Conservation (phyloP, 2,113 vertebrate genomes). For the Trochalopteron elliotii region DNA sequence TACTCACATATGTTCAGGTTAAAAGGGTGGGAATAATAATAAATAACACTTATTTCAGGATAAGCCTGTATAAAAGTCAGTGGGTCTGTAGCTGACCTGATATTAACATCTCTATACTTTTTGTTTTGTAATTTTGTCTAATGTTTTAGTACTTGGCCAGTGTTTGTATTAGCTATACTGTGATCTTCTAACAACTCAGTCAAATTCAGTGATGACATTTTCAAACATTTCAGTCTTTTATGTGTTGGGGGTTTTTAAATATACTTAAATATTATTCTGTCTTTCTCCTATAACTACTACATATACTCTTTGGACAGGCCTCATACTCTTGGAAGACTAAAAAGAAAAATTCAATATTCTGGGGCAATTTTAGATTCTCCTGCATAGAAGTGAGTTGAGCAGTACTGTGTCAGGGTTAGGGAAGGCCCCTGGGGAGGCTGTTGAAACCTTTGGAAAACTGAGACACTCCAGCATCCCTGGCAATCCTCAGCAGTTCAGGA, state of each 20-base stretch:
- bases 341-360: neutral
- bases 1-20: neutral
- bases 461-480: neutral
- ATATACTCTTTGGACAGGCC: neutral
- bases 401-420: neutral
- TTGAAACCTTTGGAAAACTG: neutral
- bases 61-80: neutral
- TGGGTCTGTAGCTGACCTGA: neutral
- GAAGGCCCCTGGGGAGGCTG: neutral
- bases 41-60: neutral
- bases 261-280: neutral
- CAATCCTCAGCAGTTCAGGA: neutral
- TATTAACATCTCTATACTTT: neutral
- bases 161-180: neutral
- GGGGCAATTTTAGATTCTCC: neutral
- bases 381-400: neutral
- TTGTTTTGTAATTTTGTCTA: neutral
- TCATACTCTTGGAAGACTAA: neutral
- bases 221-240: neutral
- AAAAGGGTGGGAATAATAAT: neutral
- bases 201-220: neutral
- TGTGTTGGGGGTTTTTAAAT: neutral
- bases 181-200: neutral
- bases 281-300: neutral
- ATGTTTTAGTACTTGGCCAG: neutral